These are phyloP conservation scores for Caerostris extrusa DNA, from an alignment of 1,140 invertebrate species.

Conservation along the genomic window DNA sequence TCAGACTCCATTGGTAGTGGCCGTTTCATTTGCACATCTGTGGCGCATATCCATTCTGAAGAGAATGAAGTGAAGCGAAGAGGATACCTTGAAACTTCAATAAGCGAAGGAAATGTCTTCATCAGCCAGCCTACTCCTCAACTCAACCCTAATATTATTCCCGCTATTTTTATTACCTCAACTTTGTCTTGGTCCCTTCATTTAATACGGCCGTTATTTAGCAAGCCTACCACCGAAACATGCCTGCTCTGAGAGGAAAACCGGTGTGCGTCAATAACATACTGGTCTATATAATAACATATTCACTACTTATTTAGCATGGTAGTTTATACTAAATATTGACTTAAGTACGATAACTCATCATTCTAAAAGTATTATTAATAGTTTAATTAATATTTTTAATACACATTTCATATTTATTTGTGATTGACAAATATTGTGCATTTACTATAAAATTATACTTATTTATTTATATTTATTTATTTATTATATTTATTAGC, in stretches of 20 bases:
- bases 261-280: not conserved
- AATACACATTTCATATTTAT: too few relatives aligned
- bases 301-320: too few relatives aligned
- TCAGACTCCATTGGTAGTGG: not conserved
- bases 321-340: too few relatives aligned
- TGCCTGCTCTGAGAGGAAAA: not conserved
- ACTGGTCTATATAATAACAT: not conserved
- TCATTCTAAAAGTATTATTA: too few relatives aligned
- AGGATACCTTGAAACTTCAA: conserved; percentile 64
- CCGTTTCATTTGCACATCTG: conserved; percentile 73
- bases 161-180: conserved; percentile 72
- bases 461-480: too few relatives aligned
- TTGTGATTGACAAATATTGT: too few relatives aligned
- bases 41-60: conserved; percentile 47
- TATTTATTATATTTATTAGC: too few relatives aligned
- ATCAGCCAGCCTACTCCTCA: conserved; percentile 67
- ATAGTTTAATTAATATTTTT: too few relatives aligned
- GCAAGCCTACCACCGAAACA: conserved; percentile 14
- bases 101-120: conserved; percentile 65
- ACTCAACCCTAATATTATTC: conserved; percentile 74
- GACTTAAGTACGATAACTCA: too few relatives aligned
- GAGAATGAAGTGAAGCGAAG: conserved; percentile 62
- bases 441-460: too few relatives aligned
- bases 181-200: conserved; percentile 76
- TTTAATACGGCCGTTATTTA: conserved; percentile 77